These are phyloP conservation scores for Mastacembelus armatus DNA, from an alignment of 2,797 vertebrate genomes.

Conservation along the genomic window DNA sequence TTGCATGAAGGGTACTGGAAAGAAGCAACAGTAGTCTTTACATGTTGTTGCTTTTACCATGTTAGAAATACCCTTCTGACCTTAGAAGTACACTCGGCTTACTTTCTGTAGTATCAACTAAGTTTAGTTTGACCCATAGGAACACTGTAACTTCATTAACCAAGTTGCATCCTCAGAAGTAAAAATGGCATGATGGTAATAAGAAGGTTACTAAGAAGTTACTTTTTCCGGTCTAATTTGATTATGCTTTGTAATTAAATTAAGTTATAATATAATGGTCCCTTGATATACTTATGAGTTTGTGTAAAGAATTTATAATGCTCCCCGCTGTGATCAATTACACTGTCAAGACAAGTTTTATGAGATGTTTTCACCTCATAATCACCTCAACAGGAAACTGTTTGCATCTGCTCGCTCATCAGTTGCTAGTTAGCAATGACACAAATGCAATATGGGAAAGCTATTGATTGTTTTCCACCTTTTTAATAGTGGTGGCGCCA, in stretches of 20 bases:
- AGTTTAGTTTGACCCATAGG: constrained; percentile 23
- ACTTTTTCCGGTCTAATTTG: constrained; percentile 65
- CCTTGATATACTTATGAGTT: constrained; percentile 65
- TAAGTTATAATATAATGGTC: constrained; percentile 69
- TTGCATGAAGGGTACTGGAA: constrained; percentile 26
- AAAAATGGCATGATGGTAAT: constrained; percentile 45
- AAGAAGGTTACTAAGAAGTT: constrained; percentile 55
- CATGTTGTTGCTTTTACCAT: neutral
- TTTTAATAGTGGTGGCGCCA: constrained; percentile 66
- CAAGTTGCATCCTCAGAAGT: constrained; percentile 36
- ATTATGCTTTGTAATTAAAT: constrained; percentile 78
- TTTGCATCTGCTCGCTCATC: constrained; percentile 62
- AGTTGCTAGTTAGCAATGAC: constrained; percentile 62
- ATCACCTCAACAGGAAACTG: constrained; percentile 65
- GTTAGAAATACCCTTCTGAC: neutral
- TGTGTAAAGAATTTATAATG: constrained; percentile 74
- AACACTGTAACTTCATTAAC: constrained; percentile 39
- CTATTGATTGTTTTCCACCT: constrained; percentile 70
- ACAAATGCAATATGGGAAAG: constrained; percentile 58
- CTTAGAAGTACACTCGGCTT: constrained; percentile 3
- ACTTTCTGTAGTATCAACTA: constrained; percentile 3
- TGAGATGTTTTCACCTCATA: constrained; percentile 72
- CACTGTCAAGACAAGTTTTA: constrained; percentile 81
- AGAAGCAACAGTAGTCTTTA: neutral
- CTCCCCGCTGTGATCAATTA: constrained; percentile 81